Conservation (phyloP, 2,113 vertebrate species). For the Apaloderma vittatum region DNA sequence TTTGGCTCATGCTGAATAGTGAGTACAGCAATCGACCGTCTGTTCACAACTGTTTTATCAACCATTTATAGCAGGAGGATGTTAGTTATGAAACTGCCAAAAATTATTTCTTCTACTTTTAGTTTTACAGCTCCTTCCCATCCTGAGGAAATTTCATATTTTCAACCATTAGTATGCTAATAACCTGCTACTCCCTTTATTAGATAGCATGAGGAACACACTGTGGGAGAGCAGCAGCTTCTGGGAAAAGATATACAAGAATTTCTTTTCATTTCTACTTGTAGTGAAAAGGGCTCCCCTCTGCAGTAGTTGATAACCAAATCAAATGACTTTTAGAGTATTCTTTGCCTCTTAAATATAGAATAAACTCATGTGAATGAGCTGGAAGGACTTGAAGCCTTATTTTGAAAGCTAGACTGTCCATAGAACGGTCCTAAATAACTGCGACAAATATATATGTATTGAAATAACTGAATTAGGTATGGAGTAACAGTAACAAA, state of each 20-base stretch:
- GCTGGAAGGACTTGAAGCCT: background rate
- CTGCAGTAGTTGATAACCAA: background rate
- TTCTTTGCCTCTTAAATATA: background rate
- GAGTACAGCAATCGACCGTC: background rate
- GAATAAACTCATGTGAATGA: background rate
- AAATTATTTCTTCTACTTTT: background rate
- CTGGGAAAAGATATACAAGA: background rate
- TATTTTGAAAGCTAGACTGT: background rate
- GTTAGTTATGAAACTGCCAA: background rate
- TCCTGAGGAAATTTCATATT: background rate
- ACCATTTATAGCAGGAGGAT: background rate
- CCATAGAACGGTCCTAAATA: background rate
- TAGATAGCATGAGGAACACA: background rate
- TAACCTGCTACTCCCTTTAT: background rate
- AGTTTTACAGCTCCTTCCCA: background rate
- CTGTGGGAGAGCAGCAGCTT: background rate
- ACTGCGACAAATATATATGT: background rate
- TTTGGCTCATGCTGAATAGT: background rate
- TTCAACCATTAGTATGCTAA: background rate
- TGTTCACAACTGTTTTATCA: background rate
- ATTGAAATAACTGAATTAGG: background rate
- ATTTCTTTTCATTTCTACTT: background rate
- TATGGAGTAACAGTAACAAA: background rate
- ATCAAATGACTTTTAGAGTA: background rate
- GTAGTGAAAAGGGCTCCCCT: background rate